These are phyloP conservation scores for Diplodus sargus DNA, from an alignment of 2,797 vertebrate genomes.

Conservation along the genomic window DNA sequence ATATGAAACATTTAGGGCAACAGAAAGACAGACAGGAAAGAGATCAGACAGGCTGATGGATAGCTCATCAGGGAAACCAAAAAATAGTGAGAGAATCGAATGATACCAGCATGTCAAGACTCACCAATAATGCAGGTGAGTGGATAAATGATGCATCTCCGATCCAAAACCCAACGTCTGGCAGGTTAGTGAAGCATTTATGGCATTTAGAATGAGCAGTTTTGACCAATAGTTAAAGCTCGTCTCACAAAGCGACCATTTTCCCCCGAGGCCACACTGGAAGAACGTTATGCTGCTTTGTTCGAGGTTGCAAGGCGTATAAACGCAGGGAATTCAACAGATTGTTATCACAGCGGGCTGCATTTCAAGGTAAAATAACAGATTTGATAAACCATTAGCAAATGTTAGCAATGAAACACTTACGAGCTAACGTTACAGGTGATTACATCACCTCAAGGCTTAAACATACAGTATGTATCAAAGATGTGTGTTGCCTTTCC, in stretches of 20 bases:
- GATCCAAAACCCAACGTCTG: slow-evolving; percentile 12
- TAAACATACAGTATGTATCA: too few relatives aligned
- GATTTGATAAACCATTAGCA: too few relatives aligned
- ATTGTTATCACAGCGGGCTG: too few relatives aligned
- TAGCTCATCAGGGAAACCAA: slow-evolving; percentile 51
- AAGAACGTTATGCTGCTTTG: too few relatives aligned
- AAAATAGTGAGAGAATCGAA: slow-evolving; percentile 27
- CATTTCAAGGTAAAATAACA: too few relatives aligned
- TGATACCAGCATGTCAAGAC: slow-evolving; percentile 22
- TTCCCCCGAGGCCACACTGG: too few relatives aligned
- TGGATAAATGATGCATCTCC: neutral
- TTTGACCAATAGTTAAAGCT: slow-evolving; percentile 14
- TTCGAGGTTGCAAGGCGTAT: too few relatives aligned
- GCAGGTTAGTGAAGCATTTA: neutral
- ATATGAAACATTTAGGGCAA: slow-evolving; percentile 20
- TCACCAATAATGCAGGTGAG: slow-evolving; percentile 29
- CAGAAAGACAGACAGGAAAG: neutral
- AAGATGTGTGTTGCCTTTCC: too few relatives aligned
- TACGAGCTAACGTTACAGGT: too few relatives aligned
- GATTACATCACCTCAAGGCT: too few relatives aligned
- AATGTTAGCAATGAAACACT: too few relatives aligned
- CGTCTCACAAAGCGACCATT: neutral
- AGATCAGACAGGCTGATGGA: slow-evolving; percentile 44
- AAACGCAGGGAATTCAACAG: too few relatives aligned
- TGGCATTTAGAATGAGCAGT: neutral